Conservation (phyloP, 2,113 vertebrate species). For the Pionites leucogaster region DNA sequence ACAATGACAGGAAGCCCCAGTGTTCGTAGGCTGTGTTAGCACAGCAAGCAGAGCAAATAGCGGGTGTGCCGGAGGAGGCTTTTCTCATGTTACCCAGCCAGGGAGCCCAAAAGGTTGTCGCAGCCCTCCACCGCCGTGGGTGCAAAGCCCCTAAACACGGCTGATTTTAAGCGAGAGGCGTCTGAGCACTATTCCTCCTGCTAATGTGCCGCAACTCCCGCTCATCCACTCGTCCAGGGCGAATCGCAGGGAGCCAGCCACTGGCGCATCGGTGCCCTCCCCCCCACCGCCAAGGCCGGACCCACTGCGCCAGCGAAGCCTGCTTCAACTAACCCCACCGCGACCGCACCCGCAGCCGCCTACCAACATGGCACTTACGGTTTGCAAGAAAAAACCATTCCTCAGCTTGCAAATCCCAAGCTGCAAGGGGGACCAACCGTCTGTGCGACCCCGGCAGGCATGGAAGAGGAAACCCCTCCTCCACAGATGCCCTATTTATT, state of each 20-base stretch:
- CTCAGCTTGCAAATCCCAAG: slow-evolving; percentile 52
- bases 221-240: background rate
- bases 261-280: background rate
- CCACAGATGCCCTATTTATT: slow-evolving; percentile 71
- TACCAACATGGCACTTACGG: slow-evolving; percentile 73
- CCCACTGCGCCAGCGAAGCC: background rate
- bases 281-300: background rate
- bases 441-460: slow-evolving; percentile 42
- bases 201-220: slow-evolving; percentile 18
- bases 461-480: slow-evolving; percentile 74
- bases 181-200: background rate
- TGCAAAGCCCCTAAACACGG: background rate
- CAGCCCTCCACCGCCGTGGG: background rate
- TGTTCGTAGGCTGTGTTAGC: fast-evolving
- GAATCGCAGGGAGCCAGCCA: background rate
- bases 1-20: background rate
- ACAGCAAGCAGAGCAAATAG: background rate
- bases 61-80: background rate
- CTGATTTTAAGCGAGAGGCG: background rate
- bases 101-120: background rate
- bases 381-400: slow-evolving; percentile 76
- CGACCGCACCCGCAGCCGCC: background rate
- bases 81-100: background rate
- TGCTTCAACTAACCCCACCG: background rate
- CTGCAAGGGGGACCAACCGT: slow-evolving; percentile 18